Evolutionary conservation across 35 echinoderm and acorn worm species (phyloP).

Genomic region (Strongylocentrotus purpuratus): DNA sequence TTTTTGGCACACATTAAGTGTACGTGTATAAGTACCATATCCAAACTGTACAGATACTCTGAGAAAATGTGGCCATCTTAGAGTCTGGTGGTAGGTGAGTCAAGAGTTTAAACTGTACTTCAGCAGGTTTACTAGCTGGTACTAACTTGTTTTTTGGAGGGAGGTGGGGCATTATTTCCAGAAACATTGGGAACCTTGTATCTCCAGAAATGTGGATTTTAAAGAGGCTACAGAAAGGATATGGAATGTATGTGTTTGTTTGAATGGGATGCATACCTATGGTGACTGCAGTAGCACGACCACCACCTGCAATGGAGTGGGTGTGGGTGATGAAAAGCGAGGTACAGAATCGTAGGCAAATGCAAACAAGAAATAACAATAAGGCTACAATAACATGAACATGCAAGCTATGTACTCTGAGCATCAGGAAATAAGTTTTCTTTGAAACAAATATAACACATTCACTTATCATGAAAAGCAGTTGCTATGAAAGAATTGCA

Average conservation of each 20-base stretch:
- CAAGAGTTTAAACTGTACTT: too few relatives aligned
- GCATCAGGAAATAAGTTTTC: too few relatives aligned
- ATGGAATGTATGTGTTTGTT: background rate
- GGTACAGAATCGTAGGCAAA: background rate
- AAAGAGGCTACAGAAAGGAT: background rate
- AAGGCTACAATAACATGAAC: background rate
- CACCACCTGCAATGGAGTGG: slow-evolving; percentile 25
- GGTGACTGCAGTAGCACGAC: slow-evolving; percentile 27
- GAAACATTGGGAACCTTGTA: background rate
- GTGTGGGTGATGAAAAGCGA: background rate
- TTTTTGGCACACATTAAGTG: too few relatives aligned
- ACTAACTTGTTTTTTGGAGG: too few relatives aligned
- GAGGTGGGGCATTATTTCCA: background rate
- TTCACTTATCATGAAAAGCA: too few relatives aligned
- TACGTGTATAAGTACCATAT: too few relatives aligned
- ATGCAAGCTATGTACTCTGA: background rate
- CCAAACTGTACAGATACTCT: too few relatives aligned
- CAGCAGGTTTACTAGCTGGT: too few relatives aligned
- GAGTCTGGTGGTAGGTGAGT: too few relatives aligned
- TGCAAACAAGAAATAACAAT: background rate
- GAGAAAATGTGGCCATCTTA: too few relatives aligned
- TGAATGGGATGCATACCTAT: slow-evolving; percentile 45
- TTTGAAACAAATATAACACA: too few relatives aligned
- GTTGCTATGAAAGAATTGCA: too few relatives aligned
- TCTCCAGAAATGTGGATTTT: background rate